Conservation (phyloP, 2,888 invertebrate species). For the Dryobota labecula region DNA sequence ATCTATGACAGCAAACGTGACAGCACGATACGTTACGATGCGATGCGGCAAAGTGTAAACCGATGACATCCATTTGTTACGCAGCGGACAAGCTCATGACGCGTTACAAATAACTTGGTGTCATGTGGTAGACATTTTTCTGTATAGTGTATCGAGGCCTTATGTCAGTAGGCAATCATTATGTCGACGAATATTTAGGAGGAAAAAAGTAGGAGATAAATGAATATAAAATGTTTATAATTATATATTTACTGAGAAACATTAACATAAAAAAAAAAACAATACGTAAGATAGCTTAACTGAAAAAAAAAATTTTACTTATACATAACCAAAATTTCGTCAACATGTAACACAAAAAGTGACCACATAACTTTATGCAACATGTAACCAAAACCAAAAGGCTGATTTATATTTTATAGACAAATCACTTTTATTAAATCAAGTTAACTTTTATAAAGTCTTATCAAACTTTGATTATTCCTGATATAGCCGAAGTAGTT, state of each 20-base stretch:
- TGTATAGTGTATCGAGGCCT: conserved; percentile 9
- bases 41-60: conserved; percentile 60
- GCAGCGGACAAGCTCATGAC: conserved; percentile 58
- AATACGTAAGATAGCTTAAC: no score
- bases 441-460: no score
- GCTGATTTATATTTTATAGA: no score
- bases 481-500: no score
- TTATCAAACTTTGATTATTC: no score
- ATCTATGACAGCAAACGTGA: conserved; percentile 61
- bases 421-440: no score
- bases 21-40: conserved; percentile 53
- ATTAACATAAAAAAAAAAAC: background rate
- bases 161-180: conserved; percentile 17
- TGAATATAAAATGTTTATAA: no score
- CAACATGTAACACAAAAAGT: no score
- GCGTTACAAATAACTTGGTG: conserved; percentile 59
- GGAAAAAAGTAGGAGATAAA: background rate
- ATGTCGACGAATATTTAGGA: conserved; percentile 23
- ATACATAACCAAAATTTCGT: no score
- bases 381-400: no score
- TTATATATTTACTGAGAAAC: background rate
- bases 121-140: conserved; percentile 55
- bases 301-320: no score
- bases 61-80: conserved; percentile 66
- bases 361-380: no score